Percentiles rank a stretch among this genome's conserved stretches.
Conservation (phyloP, 2,888 invertebrate genomes). For the Leucophora obtusa region DNA sequence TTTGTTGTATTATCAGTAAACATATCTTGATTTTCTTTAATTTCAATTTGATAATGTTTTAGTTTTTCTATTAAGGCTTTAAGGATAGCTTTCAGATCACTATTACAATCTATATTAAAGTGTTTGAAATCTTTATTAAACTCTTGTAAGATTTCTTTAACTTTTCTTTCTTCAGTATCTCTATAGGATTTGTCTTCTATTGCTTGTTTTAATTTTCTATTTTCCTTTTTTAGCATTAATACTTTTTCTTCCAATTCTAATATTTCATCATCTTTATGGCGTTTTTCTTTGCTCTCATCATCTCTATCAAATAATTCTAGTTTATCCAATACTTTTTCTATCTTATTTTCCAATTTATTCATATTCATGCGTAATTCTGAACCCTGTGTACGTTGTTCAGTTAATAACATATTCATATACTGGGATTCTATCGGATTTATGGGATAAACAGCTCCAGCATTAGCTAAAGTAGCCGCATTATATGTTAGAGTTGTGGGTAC, state of each 20-base stretch:
- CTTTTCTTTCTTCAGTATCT: constrained; percentile 6
- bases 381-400: constrained; percentile 83
- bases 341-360: constrained; percentile 82
- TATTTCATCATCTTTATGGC: constrained; percentile 69
- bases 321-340: constrained; percentile 82
- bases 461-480: not conserved
- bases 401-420: constrained; percentile 80
- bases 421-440: constrained; percentile 73
- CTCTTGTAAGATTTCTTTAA: constrained; percentile 34
- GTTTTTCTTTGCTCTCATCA: constrained; percentile 35
- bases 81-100: constrained; percentile 33
- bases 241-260: constrained; percentile 76
- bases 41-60: constrained; percentile 8
- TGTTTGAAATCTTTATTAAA: constrained; percentile 48
- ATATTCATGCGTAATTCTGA: constrained; percentile 84
- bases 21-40: constrained; percentile 15
- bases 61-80: constrained; percentile 33
- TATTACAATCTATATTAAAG: constrained; percentile 36
- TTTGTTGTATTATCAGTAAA: constrained; percentile 17
- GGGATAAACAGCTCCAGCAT: constrained; percentile 18
- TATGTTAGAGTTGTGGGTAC: constrained; percentile 27
- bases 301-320: constrained; percentile 70
- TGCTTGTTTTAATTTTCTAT: constrained; percentile 71
- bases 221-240: constrained; percentile 75
- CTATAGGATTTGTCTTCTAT: constrained; percentile 21